These are phyloP conservation scores for Chaenocephalus aceratus DNA, from an alignment of 2,113 vertebrate species.

Conservation along the genomic window DNA sequence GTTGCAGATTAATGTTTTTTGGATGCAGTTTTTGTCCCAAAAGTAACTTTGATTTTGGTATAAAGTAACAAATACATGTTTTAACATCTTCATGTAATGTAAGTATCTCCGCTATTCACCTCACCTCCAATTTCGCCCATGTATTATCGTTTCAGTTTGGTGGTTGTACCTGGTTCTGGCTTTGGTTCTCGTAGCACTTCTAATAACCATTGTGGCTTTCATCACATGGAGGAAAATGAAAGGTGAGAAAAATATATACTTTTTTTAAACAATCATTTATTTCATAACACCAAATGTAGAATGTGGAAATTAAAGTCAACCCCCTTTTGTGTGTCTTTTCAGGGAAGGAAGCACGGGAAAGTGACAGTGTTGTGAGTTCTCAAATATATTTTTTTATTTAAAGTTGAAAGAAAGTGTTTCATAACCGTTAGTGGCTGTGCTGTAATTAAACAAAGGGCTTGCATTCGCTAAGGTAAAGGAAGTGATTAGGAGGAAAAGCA, in stretches of 20 bases:
- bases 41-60: too few species aligned
- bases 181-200: not conserved
- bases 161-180: not conserved
- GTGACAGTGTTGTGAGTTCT: slow-evolving; percentile 11
- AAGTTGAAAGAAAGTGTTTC: too few species aligned
- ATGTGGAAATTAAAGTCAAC: not conserved
- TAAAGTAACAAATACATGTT: too few species aligned
- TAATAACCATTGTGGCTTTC: not conserved
- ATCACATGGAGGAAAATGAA: slow-evolving; percentile 1
- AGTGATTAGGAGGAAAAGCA: not conserved
- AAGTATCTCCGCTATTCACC: too few species aligned
- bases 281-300: not conserved
- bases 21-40: not conserved
- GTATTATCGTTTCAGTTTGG: not conserved
- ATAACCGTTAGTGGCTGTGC: too few species aligned
- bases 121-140: too few species aligned
- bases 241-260: slow-evolving; percentile 21
- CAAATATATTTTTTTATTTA: too few species aligned
- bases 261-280: too few species aligned
- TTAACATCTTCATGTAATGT: too few species aligned
- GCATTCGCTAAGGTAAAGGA: not conserved
- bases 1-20: not conserved
- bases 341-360: not conserved
- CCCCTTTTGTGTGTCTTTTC: not conserved
- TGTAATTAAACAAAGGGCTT: too few species aligned